Base-by-base conservation (phyloP, 2,797 vertebrate genomes). In the Nyctalus aviator region DNA sequence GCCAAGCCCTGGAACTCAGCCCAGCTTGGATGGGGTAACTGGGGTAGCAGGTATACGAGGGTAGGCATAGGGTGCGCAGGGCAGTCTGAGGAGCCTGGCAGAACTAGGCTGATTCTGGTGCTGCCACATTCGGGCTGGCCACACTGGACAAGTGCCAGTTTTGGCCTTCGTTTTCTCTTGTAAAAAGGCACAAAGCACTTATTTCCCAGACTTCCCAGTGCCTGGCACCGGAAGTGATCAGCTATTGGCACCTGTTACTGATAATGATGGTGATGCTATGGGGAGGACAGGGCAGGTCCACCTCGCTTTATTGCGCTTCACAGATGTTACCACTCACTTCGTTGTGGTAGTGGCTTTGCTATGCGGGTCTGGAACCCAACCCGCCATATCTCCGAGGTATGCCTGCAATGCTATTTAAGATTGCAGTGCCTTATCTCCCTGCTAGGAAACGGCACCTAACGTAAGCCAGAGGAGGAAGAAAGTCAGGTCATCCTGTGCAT, bases 201-300 rank as follows among this genome's bases (percentile, higher is more conserved):
- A 12, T 50, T 27, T 18, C 10, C 50, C 35, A 18, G 76, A 9
- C 8, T 9, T 37, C 73, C n/a, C 23, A 9, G 59, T 1, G 25
- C 41, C 62, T 3, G 3, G 20, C 2, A 0, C 0, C 6, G 68
- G 3, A n/a, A 11, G 59, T 1, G 15, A 25, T 32, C 20, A 17
- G 21, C 55, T n/a, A 59, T 9, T 0, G 2, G 79, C 69, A 73
- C 30, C 44, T 17, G 23, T 15, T n/a, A 5, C 46, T 17, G 20
- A 32, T 25, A 20, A 14, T 0, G 8, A 30, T 0, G 4, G 11
- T 1, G 27, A 5, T 3, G n/a, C 75, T 6, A 3, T 3, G 9
- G 0, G 0, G 3, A 6, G 13, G 13, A 5, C 4, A 5, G 30
- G n/a, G n/a, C n/a, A 23, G 75, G 48, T 32, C 32, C 7, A 1